These are phyloP conservation scores for Ceratotherium simum DNA, from an alignment of 2,113 vertebrate genomes.

Conservation along the genomic window DNA sequence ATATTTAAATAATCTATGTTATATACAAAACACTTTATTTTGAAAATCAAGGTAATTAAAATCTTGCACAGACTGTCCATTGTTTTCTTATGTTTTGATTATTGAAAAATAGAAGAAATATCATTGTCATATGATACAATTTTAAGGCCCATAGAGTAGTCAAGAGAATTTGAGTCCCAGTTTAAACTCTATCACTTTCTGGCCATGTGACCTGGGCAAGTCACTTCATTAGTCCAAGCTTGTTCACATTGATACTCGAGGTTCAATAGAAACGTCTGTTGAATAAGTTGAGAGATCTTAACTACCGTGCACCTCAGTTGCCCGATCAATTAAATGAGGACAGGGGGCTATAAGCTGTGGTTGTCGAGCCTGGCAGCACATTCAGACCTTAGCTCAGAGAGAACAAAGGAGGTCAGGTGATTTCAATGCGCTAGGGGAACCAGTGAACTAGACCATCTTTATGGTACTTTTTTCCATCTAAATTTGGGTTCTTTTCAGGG, in stretches of 20 bases:
- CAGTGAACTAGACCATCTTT: not conserved
- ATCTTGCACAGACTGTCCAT: not conserved
- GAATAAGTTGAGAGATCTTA: not conserved
- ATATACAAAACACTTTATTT: constrained; percentile 38
- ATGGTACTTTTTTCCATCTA: not conserved
- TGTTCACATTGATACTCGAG: not conserved
- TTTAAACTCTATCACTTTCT: not conserved
- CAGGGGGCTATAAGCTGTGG: not conserved
- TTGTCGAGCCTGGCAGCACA: not conserved
- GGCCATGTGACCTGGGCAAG: not conserved
- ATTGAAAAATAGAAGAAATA: not conserved
- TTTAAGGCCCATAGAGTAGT: not conserved
- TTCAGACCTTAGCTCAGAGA: not conserved
- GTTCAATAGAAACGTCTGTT: not conserved
- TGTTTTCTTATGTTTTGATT: constrained; percentile 30
- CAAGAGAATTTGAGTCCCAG: not conserved
- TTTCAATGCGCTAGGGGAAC: not conserved
- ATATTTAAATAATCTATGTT: not conserved
- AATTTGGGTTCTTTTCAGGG: constrained; percentile 18
- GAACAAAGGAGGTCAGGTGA: not conserved
- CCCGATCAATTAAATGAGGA: not conserved
- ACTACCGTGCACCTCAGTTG: not conserved
- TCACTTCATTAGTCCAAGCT: not conserved
- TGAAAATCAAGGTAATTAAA: constrained; percentile 42
- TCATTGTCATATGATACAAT: not conserved